phyloP scores from a whole-genome alignment of 2,113 vertebrate species.

The Chrysochloris asiatica region DNA sequence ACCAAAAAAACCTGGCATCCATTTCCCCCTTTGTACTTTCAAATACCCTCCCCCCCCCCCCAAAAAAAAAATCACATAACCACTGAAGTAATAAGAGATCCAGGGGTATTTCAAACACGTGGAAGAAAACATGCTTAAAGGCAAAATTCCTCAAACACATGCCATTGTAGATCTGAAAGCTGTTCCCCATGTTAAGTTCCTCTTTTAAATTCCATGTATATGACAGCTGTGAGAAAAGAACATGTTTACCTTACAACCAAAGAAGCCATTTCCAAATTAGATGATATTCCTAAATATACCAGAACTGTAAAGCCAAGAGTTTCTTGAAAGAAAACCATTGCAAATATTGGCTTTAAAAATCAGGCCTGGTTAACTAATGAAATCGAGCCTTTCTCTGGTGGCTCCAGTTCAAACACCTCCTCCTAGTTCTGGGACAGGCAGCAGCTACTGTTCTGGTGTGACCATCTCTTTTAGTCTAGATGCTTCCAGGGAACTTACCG shows the following conservation, averaged over 20 bases:
- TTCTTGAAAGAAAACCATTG: conserved; percentile 32
- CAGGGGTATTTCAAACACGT: conserved; percentile 43
- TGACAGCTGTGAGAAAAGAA: neutral
- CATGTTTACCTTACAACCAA: neutral
- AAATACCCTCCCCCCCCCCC: conserved; percentile 35
- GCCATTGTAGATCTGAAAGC: neutral
- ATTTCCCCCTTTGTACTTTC: conserved; percentile 39
- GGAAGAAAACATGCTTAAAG: conserved; percentile 63
- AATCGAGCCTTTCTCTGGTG: neutral
- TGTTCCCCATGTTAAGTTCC: neutral
- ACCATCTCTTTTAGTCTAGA: neutral
- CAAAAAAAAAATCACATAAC: conserved; percentile 47
- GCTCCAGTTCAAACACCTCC: neutral
- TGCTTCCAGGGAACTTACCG: neutral
- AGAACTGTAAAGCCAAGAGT: conserved; percentile 26
- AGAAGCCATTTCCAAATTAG: neutral
- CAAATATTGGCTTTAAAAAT: neutral
- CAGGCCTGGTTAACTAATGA: neutral
- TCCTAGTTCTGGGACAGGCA: neutral
- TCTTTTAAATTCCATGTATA: neutral
- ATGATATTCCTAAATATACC: conserved; percentile 29
- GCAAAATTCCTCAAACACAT: conserved; percentile 57
- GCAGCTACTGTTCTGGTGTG: neutral
- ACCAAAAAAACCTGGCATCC: neutral
- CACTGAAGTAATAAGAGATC: conserved; percentile 46